Evolutionary conservation across 2,888 invertebrate species (phyloP).

Genomic region (Habroteleia sp.): DNA sequence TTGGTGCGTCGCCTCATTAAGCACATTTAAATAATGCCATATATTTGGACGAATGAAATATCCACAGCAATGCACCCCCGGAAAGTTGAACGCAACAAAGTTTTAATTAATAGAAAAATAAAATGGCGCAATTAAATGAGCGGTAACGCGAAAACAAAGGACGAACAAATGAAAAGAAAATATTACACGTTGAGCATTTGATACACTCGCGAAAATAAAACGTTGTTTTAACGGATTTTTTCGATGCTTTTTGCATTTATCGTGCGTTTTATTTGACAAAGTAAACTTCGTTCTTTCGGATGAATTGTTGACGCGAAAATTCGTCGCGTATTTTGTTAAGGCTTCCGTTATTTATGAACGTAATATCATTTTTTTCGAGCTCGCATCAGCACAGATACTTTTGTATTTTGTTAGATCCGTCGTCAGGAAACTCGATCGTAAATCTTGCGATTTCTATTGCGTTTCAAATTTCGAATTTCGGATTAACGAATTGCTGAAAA

Average conservation of each 20-base stretch:
- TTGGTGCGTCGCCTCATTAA: conserved; percentile 12
- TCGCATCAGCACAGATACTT: not conserved
- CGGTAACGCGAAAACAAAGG: conserved; percentile 16
- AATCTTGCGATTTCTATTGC: too few relatives aligned
- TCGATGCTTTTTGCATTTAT: conserved; percentile 1
- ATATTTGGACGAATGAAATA: conserved; percentile 12
- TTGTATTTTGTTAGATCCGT: too few relatives aligned
- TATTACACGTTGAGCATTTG: conserved; percentile 8
- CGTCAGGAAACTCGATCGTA: too few relatives aligned
- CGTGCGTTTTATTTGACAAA: not conserved
- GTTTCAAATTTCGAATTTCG: too few relatives aligned
- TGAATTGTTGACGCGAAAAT: conserved; percentile 7
- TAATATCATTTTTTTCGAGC: conserved; percentile 1
- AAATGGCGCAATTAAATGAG: conserved; percentile 9
- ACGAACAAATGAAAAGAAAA: conserved; percentile 18
- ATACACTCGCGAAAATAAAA: conserved; percentile 4
- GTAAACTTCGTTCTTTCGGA: conserved; percentile 2
- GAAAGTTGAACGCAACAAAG: conserved; percentile 13
- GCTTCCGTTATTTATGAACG: conserved; percentile 3
- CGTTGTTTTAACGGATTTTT: not conserved
- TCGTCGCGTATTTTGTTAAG: conserved; percentile 8
- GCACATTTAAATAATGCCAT: conserved; percentile 18
- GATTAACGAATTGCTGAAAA: too few relatives aligned
- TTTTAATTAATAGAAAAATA: conserved; percentile 42
- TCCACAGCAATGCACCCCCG: not conserved